Evolutionary conservation across 2,888 invertebrate genomes (phyloP).

Genomic region (Eretmocerus hayati): DNA sequence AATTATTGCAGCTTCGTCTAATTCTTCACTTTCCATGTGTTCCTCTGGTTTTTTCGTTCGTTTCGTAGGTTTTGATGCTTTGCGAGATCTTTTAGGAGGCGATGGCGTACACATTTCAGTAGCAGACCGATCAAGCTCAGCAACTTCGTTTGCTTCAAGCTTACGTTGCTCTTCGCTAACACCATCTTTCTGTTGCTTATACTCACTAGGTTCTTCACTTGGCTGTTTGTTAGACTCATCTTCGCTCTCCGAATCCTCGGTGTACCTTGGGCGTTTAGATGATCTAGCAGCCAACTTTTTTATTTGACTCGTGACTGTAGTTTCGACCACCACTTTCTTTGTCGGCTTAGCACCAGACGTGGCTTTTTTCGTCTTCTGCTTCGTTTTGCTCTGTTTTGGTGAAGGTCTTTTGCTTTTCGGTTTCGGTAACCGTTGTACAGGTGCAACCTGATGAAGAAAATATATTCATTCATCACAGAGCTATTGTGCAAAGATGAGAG

Average conservation of each 20-base stretch:
- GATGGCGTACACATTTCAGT: conserved; percentile 2
- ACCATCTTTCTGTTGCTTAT: background rate
- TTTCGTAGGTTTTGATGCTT: background rate
- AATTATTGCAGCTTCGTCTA: conserved; percentile 32
- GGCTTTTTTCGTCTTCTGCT: conserved; percentile 22
- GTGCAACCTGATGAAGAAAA: background rate
- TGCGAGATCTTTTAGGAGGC: conserved; percentile 6
- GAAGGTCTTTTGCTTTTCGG: conserved; percentile 11
- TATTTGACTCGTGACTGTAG: conserved; percentile 18
- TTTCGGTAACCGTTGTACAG: background rate
- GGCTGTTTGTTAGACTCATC: conserved; percentile 8
- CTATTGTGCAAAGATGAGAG: too few species aligned
- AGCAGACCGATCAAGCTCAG: conserved; percentile 1
- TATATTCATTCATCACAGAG: too few species aligned
- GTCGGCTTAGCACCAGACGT: conserved; percentile 20
- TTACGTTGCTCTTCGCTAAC: conserved; percentile 2
- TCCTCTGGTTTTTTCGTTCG: background rate
- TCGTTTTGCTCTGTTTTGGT: conserved; percentile 3
- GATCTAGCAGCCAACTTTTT: conserved; percentile 21
- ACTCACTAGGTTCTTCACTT: background rate
- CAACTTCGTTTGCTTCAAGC: background rate
- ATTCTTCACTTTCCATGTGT: conserved; percentile 2
- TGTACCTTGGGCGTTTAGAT: conserved; percentile 13
- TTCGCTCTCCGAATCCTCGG: conserved; percentile 12
- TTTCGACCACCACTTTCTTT: conserved; percentile 12